A percentile compares a stretch with the other conserved stretches of the same genome.
These are phyloP conservation scores for Urosaurus nigricauda DNA, from an alignment of 2,797 vertebrate species.

Conservation along the genomic window DNA sequence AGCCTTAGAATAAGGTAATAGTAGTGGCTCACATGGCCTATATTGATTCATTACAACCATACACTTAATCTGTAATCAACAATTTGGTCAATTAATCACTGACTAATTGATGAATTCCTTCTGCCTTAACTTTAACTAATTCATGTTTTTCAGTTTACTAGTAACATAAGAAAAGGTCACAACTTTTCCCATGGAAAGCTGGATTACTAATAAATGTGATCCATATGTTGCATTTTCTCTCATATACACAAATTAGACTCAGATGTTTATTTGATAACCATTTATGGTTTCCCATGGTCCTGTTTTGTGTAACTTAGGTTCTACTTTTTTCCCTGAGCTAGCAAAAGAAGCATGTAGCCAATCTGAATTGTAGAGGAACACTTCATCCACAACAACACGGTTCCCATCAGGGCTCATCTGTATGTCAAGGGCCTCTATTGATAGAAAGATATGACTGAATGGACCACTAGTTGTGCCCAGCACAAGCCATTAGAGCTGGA, in stretches of 20 bases:
- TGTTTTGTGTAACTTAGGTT: slow-evolving; percentile 39
- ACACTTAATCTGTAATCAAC: slow-evolving; percentile 31
- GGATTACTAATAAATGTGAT: not conserved
- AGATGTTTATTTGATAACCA: slow-evolving; percentile 13
- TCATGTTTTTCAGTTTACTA: not conserved
- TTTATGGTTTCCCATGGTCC: not conserved
- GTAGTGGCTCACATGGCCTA: not conserved
- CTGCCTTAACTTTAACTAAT: slow-evolving; percentile 18
- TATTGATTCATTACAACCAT: slow-evolving; percentile 28
- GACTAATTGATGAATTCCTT: slow-evolving; percentile 27
- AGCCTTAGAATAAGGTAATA: not conserved
- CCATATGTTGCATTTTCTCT: slow-evolving; percentile 9
- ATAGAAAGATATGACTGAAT: not conserved
- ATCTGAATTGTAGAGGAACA: not conserved
- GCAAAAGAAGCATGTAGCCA: not conserved
- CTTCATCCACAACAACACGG: not conserved
- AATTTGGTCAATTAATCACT: slow-evolving; percentile 29
- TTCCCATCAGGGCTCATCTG: not conserved
- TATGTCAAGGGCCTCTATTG: not conserved
- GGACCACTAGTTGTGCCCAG: not conserved
- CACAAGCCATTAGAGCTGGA: not conserved
- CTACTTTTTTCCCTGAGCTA: not conserved
- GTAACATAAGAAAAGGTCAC: slow-evolving; percentile 24
- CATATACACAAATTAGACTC: not conserved
- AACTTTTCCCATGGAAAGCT: not conserved